Evolutionary conservation across 2,888 invertebrate species (phyloP).

Genomic region (Philereme vetulata): DNA sequence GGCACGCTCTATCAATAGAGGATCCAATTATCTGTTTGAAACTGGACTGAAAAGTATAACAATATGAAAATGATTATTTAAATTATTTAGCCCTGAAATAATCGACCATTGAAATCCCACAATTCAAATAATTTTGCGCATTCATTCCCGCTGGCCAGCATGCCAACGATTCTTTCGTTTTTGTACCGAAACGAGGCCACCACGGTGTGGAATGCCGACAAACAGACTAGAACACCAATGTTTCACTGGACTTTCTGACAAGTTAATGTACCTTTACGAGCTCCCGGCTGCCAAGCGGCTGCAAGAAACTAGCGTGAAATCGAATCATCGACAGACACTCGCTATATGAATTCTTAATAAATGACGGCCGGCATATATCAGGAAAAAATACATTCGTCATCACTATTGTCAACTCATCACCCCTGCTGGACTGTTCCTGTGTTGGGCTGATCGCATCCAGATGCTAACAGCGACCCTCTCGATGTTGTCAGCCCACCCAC

Average conservation of each 20-base stretch:
- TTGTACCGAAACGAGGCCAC: conserved; percentile 55
- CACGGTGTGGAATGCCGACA: conserved; percentile 56
- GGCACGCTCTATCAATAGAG: background rate
- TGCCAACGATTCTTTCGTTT: conserved; percentile 18
- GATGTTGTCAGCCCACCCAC: no score
- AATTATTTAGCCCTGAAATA: background rate
- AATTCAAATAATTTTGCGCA: background rate
- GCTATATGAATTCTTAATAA: background rate
- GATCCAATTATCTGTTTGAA: background rate
- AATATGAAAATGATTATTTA: background rate
- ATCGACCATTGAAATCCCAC: background rate
- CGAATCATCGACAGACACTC: conserved; percentile 13
- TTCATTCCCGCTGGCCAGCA: conserved; percentile 21
- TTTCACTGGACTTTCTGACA: conserved; percentile 55
- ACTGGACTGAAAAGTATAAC: no score
- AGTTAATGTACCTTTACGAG: conserved; percentile 31
- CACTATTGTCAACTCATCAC: no score
- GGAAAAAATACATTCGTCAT: no score
- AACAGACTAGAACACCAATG: conserved; percentile 73
- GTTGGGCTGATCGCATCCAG: no score
- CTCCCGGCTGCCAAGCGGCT: conserved; percentile 34
- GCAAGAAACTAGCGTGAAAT: conserved; percentile 35
- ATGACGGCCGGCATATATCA: no score
- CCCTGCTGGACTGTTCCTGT: no score
- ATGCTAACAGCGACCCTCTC: no score